These are phyloP conservation scores for Rafetus swinhoei DNA, from an alignment of 2,113 vertebrate genomes.

Conservation along the genomic window DNA sequence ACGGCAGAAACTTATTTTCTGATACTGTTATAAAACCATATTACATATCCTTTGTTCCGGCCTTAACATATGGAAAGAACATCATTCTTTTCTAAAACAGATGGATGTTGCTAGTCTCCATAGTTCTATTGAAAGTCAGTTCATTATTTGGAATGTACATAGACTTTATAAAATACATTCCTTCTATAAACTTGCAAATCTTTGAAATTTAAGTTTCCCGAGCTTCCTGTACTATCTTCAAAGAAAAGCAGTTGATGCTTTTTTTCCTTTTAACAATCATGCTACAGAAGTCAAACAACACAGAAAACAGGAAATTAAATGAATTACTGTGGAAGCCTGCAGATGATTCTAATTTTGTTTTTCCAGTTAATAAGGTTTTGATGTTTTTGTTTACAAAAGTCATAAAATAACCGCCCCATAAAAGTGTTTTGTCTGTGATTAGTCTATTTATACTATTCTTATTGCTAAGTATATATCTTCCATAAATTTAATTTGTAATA, in stretches of 20 bases:
- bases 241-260: slow-evolving; percentile 54
- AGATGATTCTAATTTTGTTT: slow-evolving; percentile 70
- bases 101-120: background rate
- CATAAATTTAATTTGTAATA: background rate
- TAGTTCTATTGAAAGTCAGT: background rate
- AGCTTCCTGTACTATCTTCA: slow-evolving; percentile 74
- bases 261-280: slow-evolving; percentile 12
- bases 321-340: slow-evolving; percentile 65
- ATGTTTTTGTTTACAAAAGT: slow-evolving; percentile 23
- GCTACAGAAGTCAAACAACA: slow-evolving; percentile 66
- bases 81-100: slow-evolving; percentile 26
- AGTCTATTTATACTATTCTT: slow-evolving; percentile 20
- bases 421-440: background rate
- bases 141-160: slow-evolving; percentile 47
- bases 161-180: slow-evolving; percentile 57
- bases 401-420: slow-evolving; percentile 1
- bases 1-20: slow-evolving; percentile 25
- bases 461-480: background rate
- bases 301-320: slow-evolving; percentile 82
- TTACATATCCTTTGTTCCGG: background rate
- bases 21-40: slow-evolving; percentile 25
- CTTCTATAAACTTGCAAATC: slow-evolving; percentile 48
- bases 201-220: slow-evolving; percentile 67
- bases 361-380: slow-evolving; percentile 66
- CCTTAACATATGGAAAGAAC: slow-evolving; percentile 34